Base-by-base conservation (phyloP, 2,888 invertebrate genomes). In the Balanococcus diminutus region DNA sequence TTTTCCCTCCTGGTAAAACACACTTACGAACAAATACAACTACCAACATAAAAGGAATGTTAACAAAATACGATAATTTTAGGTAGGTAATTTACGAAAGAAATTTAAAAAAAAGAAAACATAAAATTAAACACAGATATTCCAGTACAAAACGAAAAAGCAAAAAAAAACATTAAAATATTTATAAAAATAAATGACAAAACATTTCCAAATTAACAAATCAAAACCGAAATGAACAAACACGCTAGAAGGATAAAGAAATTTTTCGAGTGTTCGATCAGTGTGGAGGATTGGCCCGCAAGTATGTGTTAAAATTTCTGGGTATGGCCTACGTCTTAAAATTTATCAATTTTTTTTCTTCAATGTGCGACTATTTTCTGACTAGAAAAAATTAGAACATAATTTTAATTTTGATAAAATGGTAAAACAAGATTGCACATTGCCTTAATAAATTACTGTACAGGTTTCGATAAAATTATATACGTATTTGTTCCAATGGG, bases 161-260 rank as follows among this genome's bases (percentile, higher is more conserved):
- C 19, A 61, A 61, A 36, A 36, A 79, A 79, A 79, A 36, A 32
- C 22, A 36, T 79, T 36, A 79, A 79, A 79, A 79, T 79, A 79
- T 79, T 79, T 79, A 79, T 79, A 79, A 79, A 79, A 79, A 79
- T 36, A 79, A 36, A 79, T 36, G 75, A 79, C 75, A 79, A 79
- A 79, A 79, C 36, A 79, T 79, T 79, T 79, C 16, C 67, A 67
- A 67, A 25, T 61, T 61, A 61, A 61, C 61, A 61, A 61, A 61
- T 61, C 31, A 32, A 32, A 72, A 79, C 19, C 36, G 22, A 32
- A 36, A 79, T 32, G 36, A 79, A 79, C 75, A 32, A 36, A n/a
- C 8, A 36, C 9, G 9, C 32, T n/a, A 72, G 72, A 72, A 67
- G 11, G 28, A 67, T 46, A 72, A 32, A 32, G n/a, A 32, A 32